A percentile compares a stretch with the other conserved stretches of the same genome.
Evolutionary conservation across 2,113 vertebrate genomes (phyloP).

Genomic region (Antechinus flavipes): DNA sequence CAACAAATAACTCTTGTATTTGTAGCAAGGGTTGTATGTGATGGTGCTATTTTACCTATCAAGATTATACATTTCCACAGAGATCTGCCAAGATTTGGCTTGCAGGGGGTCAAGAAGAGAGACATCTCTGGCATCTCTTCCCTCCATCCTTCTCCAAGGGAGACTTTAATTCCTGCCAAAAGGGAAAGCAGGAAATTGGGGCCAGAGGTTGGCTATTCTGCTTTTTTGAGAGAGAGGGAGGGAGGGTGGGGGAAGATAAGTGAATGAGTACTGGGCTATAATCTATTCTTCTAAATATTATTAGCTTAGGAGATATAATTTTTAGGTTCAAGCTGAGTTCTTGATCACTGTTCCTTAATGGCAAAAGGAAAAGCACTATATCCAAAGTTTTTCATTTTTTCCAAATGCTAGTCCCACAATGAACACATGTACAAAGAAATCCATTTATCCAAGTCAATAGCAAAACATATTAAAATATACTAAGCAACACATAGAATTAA

Average conservation of each 20-base stretch:
- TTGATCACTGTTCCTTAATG: neutral
- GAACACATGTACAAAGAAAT: neutral
- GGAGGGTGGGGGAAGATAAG: too few relatives aligned
- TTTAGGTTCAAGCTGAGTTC: neutral
- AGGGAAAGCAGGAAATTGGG: neutral
- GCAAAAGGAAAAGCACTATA: too few relatives aligned
- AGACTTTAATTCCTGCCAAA: neutral
- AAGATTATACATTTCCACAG: neutral
- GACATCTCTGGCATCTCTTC: neutral
- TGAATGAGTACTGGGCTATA: neutral
- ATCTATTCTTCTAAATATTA: neutral
- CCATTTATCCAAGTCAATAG: neutral
- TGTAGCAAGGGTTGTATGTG: neutral
- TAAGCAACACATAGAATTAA: neutral
- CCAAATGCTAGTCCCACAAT: neutral
- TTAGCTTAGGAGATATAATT: neutral
- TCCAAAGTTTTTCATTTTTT: too few relatives aligned
- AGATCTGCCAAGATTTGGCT: neutral
- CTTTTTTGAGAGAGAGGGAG: neutral
- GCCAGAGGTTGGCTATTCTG: neutral
- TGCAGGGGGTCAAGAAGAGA: neutral
- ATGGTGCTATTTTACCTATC: neutral
- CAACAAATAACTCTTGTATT: too few relatives aligned
- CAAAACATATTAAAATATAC: neutral
- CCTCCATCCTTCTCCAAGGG: neutral